A percentile compares a stretch with the other conserved stretches of the same genome.
phyloP scores from a whole-genome alignment of 2,797 vertebrate genomes.

The Harpagifer antarcticus region DNA sequence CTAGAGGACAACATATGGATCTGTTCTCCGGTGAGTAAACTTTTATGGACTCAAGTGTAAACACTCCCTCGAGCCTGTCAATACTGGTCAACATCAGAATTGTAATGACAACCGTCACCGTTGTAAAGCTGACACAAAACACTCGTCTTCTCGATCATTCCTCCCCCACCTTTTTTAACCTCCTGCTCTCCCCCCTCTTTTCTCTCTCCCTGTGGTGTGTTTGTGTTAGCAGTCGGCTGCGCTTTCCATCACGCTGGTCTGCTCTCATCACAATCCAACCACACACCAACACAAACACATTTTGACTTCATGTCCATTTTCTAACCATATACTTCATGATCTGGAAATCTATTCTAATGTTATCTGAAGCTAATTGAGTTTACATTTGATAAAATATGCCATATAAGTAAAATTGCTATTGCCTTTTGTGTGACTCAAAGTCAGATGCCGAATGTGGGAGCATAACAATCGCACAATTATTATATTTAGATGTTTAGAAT shows the following conservation, averaged over 20 bases:
- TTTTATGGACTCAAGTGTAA: conserved; percentile 76
- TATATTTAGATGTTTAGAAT: neutral
- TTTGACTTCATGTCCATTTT: neutral
- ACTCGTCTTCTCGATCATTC: conserved; percentile 46
- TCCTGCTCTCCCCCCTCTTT: neutral
- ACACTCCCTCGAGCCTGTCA: conserved; percentile 61
- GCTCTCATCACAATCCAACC: conserved; percentile 76
- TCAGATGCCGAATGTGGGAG: neutral
- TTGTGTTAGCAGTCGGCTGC: conserved; percentile 84
- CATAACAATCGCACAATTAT: neutral
- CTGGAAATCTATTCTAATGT: too few species aligned
- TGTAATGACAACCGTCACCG: conserved; percentile 54
- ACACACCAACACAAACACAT: conserved; percentile 39
- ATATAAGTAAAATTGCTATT: too few species aligned
- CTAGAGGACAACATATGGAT: conserved; percentile 46
- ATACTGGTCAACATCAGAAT: conserved; percentile 69
- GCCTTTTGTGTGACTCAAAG: conserved; percentile 16
- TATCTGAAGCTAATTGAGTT: too few species aligned
- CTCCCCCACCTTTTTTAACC: conserved; percentile 50
- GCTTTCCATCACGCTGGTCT: conserved; percentile 80
- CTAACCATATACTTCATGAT: neutral
- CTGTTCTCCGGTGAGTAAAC: conserved; percentile 36
- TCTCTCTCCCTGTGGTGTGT: conserved; percentile 66
- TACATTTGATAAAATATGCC: too few species aligned
- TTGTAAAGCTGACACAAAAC: conserved; percentile 59